Evolutionary conservation across 1,140 invertebrate genomes (phyloP).

Genomic region (Drosophila sulfurigaster): DNA sequence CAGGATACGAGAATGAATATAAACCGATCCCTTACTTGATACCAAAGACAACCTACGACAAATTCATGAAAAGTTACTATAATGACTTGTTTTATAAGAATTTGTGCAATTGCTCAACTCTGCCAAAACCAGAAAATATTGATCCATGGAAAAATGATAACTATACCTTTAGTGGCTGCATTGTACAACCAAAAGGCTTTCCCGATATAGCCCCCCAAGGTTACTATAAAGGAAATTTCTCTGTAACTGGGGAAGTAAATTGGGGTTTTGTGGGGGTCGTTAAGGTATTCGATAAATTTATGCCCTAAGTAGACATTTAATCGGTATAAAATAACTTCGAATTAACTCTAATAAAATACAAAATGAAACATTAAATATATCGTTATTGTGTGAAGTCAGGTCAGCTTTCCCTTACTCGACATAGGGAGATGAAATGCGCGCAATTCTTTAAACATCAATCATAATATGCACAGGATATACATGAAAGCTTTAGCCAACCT

Average conservation of each 20-base stretch:
- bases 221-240: slow-evolving; percentile 53
- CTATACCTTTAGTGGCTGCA: slow-evolving; percentile 18
- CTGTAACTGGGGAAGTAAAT: slow-evolving; percentile 34
- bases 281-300: neutral
- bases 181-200: slow-evolving; percentile 47
- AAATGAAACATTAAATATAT: too few species aligned
- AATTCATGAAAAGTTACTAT: slow-evolving; percentile 50
- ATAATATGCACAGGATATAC: too few species aligned
- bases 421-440: too few species aligned
- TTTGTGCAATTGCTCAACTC: slow-evolving; percentile 52
- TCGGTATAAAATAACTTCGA: neutral
- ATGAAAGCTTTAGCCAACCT: too few species aligned
- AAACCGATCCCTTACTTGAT: slow-evolving; percentile 48
- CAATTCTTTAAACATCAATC: too few species aligned
- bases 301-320: neutral
- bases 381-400: too few species aligned
- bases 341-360: too few species aligned
- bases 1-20: slow-evolving; percentile 65
- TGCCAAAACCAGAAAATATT: slow-evolving; percentile 39
- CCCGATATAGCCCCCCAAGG: slow-evolving; percentile 59
- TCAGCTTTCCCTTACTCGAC: too few species aligned
- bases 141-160: slow-evolving; percentile 39
- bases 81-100: slow-evolving; percentile 52
- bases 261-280: slow-evolving; percentile 26
- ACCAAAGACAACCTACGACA: neutral